phyloP scores from a whole-genome alignment of 2,113 vertebrate species.

The Hiodon alosoides region DNA sequence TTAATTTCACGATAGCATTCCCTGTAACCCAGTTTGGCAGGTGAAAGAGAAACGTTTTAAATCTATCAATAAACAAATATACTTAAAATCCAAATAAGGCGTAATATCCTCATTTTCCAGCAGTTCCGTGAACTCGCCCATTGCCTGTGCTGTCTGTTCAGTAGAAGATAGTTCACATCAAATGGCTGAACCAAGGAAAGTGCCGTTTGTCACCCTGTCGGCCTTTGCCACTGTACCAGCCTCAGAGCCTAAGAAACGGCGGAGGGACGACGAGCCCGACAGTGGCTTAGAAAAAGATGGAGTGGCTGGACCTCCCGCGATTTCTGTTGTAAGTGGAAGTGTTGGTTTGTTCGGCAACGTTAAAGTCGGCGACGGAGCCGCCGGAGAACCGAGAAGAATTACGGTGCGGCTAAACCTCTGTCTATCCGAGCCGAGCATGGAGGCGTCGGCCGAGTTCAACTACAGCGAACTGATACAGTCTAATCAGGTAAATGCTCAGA shows the following conservation, averaged over 20 bases:
- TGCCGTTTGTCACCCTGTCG: constrained; percentile 71
- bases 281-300: constrained; percentile 46
- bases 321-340: constrained; percentile 47
- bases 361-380: constrained; percentile 50
- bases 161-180: constrained; percentile 58
- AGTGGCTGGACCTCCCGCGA: constrained; percentile 48
- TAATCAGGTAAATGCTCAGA: constrained; percentile 47
- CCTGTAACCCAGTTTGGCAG: constrained; percentile 47
- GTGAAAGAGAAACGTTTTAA: constrained; percentile 48
- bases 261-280: constrained; percentile 62
- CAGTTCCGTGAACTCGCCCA: constrained; percentile 65
- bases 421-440: constrained; percentile 84
- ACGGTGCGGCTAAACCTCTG: constrained; percentile 82
- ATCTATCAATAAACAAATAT: constrained; percentile 48
- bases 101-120: constrained; percentile 52
- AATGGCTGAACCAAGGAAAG: constrained; percentile 84
- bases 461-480: constrained; percentile 83
- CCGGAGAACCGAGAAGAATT: constrained; percentile 51
- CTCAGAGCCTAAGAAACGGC: constrained; percentile 60
- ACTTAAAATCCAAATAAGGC: constrained; percentile 46
- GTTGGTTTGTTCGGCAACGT: constrained; percentile 43
- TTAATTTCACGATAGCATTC: constrained; percentile 48
- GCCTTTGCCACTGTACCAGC: constrained; percentile 49
- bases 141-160: constrained; percentile 54
- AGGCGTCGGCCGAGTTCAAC: constrained; percentile 86